Base-by-base conservation (phyloP, 2,888 invertebrate species). In the Schrankia costaestrigalis region DNA sequence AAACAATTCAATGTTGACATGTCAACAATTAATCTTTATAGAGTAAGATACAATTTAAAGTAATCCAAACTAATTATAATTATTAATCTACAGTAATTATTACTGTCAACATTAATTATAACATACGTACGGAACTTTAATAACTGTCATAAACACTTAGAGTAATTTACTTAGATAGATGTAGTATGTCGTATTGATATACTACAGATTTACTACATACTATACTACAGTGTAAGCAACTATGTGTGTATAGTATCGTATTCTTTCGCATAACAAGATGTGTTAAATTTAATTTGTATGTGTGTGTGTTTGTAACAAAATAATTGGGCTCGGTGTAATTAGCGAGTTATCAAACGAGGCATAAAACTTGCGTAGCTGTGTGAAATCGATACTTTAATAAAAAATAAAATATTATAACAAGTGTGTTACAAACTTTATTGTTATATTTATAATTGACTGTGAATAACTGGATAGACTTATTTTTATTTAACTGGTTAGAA, bases 331-430 rank as follows among this genome's bases (percentile, higher is more conserved):
- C 48, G 46, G 52, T 54, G 70, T 77, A 72, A 74, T 80, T 79
- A 82, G 72, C 75, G 43, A 57, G 65, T 70, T 71, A 73, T 78
- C 73, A 77, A 77, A 69, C 55, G 41, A 60, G 58, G 62, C 60
- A 65, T 76, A 74, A 75, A 74, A 48, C 39, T 56, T 43, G 47
- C 71, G 64, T 50, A 62, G 51, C 47, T 57, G 66, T 70, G 75
- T 66, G 64, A 69, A 64, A 68, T 69, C 62, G 62, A 66, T 74
- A 71, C 75, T 70, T 53, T 63, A 59, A 52, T 55, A 58, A 54
- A 70, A 65, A 64, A 67, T 56, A 56, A 64, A 12, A 62, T 47
- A 57, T 60, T 39, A 48, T 40, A 41, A 46, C 39, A 41, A 38
- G 30, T 36, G 46, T 39, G 44, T 43, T 41, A n/a, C n/a, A n/a